These are phyloP conservation scores for Scolopax mira DNA, from an alignment of 2,113 vertebrate species.

Conservation along the genomic window DNA sequence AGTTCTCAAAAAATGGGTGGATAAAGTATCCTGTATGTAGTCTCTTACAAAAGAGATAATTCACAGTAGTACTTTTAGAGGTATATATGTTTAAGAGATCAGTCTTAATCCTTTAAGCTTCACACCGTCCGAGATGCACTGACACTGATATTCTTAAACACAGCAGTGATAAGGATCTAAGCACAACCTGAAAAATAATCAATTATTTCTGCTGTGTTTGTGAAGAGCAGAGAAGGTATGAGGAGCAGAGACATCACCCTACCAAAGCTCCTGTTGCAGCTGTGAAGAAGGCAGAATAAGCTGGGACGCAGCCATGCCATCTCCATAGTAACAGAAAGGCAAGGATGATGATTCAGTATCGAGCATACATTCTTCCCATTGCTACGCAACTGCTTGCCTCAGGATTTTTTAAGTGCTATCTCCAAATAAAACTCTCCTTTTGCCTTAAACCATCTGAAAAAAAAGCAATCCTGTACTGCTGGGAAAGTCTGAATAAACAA, in stretches of 20 bases:
- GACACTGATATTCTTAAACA: background rate
- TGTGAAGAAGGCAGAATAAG: background rate
- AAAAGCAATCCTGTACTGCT: background rate
- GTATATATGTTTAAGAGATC: background rate
- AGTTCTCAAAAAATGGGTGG: background rate
- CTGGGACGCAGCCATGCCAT: constrained; percentile 25
- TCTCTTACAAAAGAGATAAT: background rate
- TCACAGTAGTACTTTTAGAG: background rate
- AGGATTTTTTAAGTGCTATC: constrained; percentile 10
- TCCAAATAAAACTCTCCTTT: constrained; percentile 11
- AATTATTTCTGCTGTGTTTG: background rate
- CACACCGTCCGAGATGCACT: background rate
- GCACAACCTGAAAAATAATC: background rate
- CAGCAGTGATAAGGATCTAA: background rate
- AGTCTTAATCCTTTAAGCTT: background rate
- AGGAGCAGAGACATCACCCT: constrained; percentile 35
- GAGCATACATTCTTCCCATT: background rate
- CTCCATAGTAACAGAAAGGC: constrained; percentile 59
- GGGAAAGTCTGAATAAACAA: background rate
- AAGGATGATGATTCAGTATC: background rate
- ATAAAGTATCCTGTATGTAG: background rate
- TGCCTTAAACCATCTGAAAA: background rate
- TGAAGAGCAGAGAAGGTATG: background rate
- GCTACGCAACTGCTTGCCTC: constrained; percentile 39
- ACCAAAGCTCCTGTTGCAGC: constrained; percentile 56